These are phyloP conservation scores for Apocheima hispidaria DNA, from an alignment of 2,888 invertebrate species.

Conservation along the genomic window DNA sequence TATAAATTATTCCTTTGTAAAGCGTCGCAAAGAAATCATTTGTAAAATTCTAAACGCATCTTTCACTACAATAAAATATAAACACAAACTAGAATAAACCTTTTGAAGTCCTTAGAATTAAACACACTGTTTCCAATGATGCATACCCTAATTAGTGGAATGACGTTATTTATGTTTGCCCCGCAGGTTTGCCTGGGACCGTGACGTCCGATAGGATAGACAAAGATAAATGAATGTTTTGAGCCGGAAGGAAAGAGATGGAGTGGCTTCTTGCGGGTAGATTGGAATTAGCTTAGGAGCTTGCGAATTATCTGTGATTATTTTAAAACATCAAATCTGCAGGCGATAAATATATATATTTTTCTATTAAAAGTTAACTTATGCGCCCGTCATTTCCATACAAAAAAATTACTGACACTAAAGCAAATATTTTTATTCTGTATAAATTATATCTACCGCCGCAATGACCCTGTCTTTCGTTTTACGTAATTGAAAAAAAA, in stretches of 20 bases:
- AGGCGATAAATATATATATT: too few species aligned
- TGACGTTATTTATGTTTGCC: constrained; percentile 61
- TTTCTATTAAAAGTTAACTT: neutral
- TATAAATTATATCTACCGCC: too few species aligned
- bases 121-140: constrained; percentile 53
- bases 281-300: constrained; percentile 36
- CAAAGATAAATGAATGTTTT: constrained; percentile 60
- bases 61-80: constrained; percentile 3
- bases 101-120: constrained; percentile 59
- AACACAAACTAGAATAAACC: constrained; percentile 31
- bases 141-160: constrained; percentile 62
- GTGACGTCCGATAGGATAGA: constrained; percentile 43
- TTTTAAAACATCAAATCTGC: neutral
- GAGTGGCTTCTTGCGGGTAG: constrained; percentile 44
- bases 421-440: too few species aligned
- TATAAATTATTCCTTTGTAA: neutral
- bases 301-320: neutral
- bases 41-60: constrained; percentile 34
- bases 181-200: constrained; percentile 44
- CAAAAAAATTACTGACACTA: too few species aligned
- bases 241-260: constrained; percentile 58
- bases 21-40: constrained; percentile 19
- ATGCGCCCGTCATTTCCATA: too few species aligned
- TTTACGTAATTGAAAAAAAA: too few species aligned
- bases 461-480: too few species aligned